Conservation (phyloP, 2,113 vertebrate genomes). For the Syngnathus scovelli region DNA sequence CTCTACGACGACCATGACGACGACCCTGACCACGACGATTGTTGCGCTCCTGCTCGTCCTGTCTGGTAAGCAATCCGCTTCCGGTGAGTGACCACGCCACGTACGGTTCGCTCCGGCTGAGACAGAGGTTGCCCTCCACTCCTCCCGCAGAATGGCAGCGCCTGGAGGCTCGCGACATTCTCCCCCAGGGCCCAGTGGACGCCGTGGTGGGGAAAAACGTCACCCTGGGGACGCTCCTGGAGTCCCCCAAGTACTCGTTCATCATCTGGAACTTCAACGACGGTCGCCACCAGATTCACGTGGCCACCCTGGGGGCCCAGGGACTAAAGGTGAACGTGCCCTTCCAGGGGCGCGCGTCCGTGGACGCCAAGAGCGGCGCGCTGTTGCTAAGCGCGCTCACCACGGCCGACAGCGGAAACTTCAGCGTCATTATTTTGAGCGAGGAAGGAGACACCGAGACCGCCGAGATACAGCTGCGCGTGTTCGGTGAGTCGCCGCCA, state of each 20-base stretch:
- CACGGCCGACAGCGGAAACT: constrained; percentile 23
- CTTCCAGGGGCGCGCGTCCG: rapidly evolving
- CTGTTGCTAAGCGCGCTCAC: constrained; percentile 8
- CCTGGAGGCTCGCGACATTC: not conserved
- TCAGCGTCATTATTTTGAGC: rapidly evolving
- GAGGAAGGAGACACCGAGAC: rapidly evolving
- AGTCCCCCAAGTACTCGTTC: rapidly evolving
- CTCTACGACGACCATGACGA: not conserved
- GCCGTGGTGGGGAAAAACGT: constrained; percentile 8
- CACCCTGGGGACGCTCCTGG: not conserved
- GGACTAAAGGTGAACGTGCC: rapidly evolving
- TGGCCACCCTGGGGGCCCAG: rapidly evolving
- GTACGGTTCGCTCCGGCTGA: not conserved
- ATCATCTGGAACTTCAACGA: constrained; percentile 26
- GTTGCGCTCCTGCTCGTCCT: not conserved
- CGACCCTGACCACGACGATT: not conserved
- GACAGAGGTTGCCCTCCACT: not conserved
- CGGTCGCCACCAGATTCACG: rapidly evolving
- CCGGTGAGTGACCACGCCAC: not conserved
- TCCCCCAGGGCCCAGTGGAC: constrained; percentile 25
- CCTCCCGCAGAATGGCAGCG: constrained; percentile 9
- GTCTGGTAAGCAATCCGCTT: not conserved
- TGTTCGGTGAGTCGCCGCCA: constrained; percentile 41
- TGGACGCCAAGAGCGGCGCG: not conserved
- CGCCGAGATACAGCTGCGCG: constrained; percentile 4